Evolutionary conservation across 2,888 invertebrate species (phyloP), one percentile per base, ranked within the genome.

Genomic region (Marasmarcha lunaedactyla): DNA sequence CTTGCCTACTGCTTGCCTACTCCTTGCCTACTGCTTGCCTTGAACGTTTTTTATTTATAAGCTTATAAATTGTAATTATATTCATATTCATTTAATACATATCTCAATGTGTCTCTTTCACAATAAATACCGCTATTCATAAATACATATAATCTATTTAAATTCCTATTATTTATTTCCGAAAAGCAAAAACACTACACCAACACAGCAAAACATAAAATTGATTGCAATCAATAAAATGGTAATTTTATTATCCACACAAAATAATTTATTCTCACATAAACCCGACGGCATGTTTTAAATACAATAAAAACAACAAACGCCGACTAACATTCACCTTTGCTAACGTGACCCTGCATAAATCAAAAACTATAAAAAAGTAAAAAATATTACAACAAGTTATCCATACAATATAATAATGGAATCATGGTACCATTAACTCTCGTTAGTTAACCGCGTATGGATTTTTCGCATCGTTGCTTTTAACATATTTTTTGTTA

Each of bases 381-480:
- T 20, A 5, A 20, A 20, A 20, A 20, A 20, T n/a, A n/a, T n/a
- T n/a, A n/a, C n/a, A n/a, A n/a, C n/a, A n/a, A 46, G n/a, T n/a
- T n/a, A n/a, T n/a, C 20, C 20, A 20, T 7, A 20, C 20, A 52
- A 63, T 64, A 63, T 57, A 63, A 60, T 60, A 63, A 63, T 58
- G 58, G 59, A 65, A 58, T 60, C 58, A 63, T 61, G 57, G 60
- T 55, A 46, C 57, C 58, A 52, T 52, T 52, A 57, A 48, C 46
- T 56, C 53, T 54, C 53, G 57, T 59, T 55, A 54, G 53, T 63
- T 59, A 57, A 63, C 62, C 61, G 66, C 66, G 63, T 68, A 67
- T 64, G 63, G 54, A 52, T 54, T 66, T 59, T 59, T 50, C 63
- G 63, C 57, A 59, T 55, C 56, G 54, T 48, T 58, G 62, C 63